Conservation (phyloP, 53 echinoderm and acorn worm genomes). For the Echinometra lucunter region DNA sequence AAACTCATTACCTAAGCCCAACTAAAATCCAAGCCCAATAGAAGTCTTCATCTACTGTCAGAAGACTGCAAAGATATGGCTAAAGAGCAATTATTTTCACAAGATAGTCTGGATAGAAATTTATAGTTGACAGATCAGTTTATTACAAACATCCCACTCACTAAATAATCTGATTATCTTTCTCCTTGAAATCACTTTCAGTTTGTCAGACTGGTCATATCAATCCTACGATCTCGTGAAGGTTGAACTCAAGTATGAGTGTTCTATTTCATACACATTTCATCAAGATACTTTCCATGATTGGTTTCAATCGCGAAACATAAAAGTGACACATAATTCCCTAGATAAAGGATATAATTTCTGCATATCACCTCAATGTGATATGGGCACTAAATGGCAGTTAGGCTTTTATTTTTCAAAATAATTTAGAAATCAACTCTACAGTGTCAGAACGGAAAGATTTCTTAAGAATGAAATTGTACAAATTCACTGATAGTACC, state of each 20-base stretch:
- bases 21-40: too few relatives aligned
- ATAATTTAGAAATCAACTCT: background rate
- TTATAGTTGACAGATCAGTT: conserved; percentile 16
- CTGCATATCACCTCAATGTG: background rate
- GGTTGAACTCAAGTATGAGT: conserved; percentile 11
- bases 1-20: too few relatives aligned
- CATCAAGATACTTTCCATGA: background rate
- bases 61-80: background rate
- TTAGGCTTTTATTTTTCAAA: background rate
- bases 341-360: background rate
- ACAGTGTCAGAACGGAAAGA: background rate
- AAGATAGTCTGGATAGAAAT: conserved; percentile 26
- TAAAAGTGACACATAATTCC: background rate
- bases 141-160: conserved; percentile 27
- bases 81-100: background rate
- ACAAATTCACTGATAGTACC: background rate
- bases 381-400: background rate
- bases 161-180: conserved; percentile 45
- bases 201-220: conserved; percentile 20
- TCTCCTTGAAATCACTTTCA: conserved; percentile 45
- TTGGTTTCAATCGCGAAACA: background rate
- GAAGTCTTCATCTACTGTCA: background rate
- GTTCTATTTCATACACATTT: background rate
- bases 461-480: too few relatives aligned
- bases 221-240: background rate